Conservation (phyloP, 2,113 vertebrate species). For the Zingel zingel region DNA sequence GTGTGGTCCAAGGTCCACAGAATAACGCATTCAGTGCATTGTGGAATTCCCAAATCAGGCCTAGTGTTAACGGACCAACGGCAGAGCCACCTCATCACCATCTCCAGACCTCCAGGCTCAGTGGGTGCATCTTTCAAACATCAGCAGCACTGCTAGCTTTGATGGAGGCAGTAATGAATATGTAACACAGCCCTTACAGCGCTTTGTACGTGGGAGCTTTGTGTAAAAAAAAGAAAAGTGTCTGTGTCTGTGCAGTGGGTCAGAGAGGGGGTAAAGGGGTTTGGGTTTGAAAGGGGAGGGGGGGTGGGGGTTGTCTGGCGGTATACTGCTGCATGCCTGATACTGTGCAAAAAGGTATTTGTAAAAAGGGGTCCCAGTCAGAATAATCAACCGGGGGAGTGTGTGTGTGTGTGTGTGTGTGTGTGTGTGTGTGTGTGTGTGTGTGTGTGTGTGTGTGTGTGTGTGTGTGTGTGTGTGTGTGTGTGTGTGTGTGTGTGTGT, state of each 20-base stretch:
- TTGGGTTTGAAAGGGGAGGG: neutral
- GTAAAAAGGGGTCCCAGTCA: neutral
- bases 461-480: slow-evolving; percentile 74
- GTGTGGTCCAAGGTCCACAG: slow-evolving; percentile 12
- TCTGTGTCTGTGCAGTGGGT: slow-evolving; percentile 27
- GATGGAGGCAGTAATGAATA: slow-evolving; percentile 90
- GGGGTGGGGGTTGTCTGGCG: slow-evolving; percentile 18
- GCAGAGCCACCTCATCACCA: slow-evolving; percentile 82
- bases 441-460: slow-evolving; percentile 66
- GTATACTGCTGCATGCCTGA: slow-evolving; percentile 10
- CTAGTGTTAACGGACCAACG: slow-evolving; percentile 72
- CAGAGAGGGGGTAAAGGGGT: neutral
- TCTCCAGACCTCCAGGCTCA: slow-evolving; percentile 23
- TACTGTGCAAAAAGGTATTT: slow-evolving; percentile 50
- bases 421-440: slow-evolving; percentile 73
- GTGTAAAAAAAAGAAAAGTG: slow-evolving; percentile 5
- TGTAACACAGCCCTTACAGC: slow-evolving; percentile 85
- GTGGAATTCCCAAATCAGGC: neutral
- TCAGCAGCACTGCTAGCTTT: slow-evolving; percentile 35
- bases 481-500: slow-evolving; percentile 62
- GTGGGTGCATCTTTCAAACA: slow-evolving; percentile 76
- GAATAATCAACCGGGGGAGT: slow-evolving; percentile 45
- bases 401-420: slow-evolving; percentile 70
- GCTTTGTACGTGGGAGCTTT: slow-evolving; percentile 56
- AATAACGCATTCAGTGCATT: neutral